Conservation (phyloP, 2,888 invertebrate genomes). For the Linyphia triangularis region DNA sequence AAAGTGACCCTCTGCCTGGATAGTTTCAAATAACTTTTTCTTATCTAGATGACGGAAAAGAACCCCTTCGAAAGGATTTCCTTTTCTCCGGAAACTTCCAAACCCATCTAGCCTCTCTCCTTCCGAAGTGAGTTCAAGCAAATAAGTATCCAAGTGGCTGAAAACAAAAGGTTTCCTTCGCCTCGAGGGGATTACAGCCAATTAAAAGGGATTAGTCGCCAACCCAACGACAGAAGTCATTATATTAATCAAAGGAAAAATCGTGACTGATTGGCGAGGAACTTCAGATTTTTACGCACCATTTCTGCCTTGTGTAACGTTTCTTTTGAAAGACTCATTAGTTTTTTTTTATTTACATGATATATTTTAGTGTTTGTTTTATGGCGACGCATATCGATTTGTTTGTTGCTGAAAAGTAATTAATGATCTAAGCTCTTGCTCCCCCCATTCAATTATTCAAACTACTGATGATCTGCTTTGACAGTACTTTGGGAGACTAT, state of each 20-base stretch:
- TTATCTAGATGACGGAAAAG: not conserved
- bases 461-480: not conserved
- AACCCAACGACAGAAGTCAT: conserved; percentile 48
- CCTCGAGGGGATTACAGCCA: conserved; percentile 54
- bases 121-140: not conserved
- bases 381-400: not conserved
- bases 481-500: not conserved
- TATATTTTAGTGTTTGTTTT: not conserved
- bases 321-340: conserved; percentile 1
- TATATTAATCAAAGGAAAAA: conserved; percentile 54
- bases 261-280: conserved; percentile 7
- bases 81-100: conserved; percentile 1
- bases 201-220: conserved; percentile 56
- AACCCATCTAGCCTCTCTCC: conserved; percentile 24
- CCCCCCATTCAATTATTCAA: not conserved
- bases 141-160: conserved; percentile 12
- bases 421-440: conserved; percentile 17
- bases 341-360: not conserved
- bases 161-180: conserved; percentile 41
- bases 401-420: not conserved
- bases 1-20: not conserved
- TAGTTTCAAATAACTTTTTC: not conserved
- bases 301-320: not conserved
- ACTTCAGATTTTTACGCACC: conserved; percentile 19
- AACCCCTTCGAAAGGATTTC: conserved; percentile 35